Conservation (phyloP, 2,888 invertebrate species). For the Lypha dubia region DNA sequence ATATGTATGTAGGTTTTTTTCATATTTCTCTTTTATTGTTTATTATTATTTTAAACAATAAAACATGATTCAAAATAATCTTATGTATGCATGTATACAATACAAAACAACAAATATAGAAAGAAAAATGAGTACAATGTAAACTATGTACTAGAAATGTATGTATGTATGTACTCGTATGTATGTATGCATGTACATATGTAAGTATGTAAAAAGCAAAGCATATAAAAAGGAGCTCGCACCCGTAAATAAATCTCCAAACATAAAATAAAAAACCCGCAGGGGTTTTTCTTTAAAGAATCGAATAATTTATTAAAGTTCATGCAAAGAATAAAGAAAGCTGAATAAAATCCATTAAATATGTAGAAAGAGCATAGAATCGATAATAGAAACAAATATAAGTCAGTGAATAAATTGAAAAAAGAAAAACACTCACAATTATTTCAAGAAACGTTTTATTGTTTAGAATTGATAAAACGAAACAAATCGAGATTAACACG, state of each 20-base stretch:
- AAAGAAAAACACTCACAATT: conserved; percentile 27
- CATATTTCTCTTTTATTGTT: conserved; percentile 52
- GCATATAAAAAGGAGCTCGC: conserved; percentile 41
- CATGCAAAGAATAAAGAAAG: conserved; percentile 12
- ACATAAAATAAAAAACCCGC: conserved; percentile 57
- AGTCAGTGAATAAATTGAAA: conserved; percentile 53
- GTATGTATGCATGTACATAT: no score
- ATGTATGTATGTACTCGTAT: no score
- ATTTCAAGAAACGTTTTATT: conserved; percentile 22
- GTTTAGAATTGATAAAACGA: neutral
- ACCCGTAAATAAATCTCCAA: conserved; percentile 48
- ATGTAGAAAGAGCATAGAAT: conserved; percentile 8
- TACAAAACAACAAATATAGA: conserved; percentile 25
- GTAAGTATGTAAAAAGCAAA: no score
- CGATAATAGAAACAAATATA: conserved; percentile 46
- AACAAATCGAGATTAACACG: neutral
- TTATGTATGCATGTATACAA: conserved; percentile 15
- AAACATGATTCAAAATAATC: conserved; percentile 48
- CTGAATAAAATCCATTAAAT: conserved; percentile 16
- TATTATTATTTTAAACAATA: conserved; percentile 59
- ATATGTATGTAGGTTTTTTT: conserved; percentile 29
- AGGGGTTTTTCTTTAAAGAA: conserved; percentile 54
- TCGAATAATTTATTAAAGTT: conserved; percentile 57
- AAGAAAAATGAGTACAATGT: conserved; percentile 52
- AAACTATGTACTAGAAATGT: neutral